phyloP scores from a whole-genome alignment of 2,888 invertebrate genomes.

The Dysmachus trigonus region DNA sequence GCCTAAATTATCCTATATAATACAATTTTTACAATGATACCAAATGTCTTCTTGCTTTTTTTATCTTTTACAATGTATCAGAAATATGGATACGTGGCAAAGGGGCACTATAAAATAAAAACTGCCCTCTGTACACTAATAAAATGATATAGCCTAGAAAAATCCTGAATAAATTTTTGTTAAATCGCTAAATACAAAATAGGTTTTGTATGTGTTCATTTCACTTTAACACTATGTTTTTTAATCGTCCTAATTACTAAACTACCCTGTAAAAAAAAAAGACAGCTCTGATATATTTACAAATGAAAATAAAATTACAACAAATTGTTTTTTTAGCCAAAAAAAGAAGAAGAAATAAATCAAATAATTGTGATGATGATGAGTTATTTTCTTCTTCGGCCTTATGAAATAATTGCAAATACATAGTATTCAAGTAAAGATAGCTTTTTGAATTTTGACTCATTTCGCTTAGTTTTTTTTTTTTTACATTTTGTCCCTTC shows the following conservation, averaged over 20 bases:
- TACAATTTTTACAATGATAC: background rate
- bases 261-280: background rate
- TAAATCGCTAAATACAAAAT: background rate
- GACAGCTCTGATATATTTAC: background rate
- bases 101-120: background rate
- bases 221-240: background rate
- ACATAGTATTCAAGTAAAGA: background rate
- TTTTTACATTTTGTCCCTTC: conserved; percentile 14
- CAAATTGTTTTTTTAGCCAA: background rate
- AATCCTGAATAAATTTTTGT: background rate
- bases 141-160: background rate
- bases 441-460: background rate
- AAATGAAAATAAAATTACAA: background rate
- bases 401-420: background rate
- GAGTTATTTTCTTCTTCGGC: background rate
- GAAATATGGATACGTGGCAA: background rate
- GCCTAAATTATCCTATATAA: background rate
- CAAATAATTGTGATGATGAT: background rate
- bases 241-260: background rate
- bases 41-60: background rate
- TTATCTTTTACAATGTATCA: background rate
- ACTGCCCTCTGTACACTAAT: background rate
- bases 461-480: too few relatives aligned
- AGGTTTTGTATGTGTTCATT: background rate
- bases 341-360: background rate